Percentiles rank a stretch among this genome's conserved stretches.
phyloP scores from a whole-genome alignment of 2,113 vertebrate genomes.

The Epinephelus fuscoguttatus region DNA sequence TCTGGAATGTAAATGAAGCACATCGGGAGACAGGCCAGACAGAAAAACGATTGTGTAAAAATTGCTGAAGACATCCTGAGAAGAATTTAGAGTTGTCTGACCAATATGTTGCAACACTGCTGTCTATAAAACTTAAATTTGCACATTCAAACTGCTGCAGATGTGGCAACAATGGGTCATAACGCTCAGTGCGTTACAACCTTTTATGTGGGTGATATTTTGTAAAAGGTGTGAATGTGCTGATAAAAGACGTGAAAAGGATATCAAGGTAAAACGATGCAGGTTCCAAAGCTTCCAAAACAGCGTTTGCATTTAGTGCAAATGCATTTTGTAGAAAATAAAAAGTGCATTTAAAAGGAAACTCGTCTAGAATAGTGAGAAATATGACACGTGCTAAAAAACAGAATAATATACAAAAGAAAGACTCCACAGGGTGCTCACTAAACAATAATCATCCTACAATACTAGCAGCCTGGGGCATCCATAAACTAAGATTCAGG shows the following conservation, averaged over 20 bases:
- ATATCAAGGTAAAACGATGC: no score
- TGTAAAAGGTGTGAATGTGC: background rate
- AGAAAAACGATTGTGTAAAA: slow-evolving; percentile 10
- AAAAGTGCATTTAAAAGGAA: background rate
- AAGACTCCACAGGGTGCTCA: background rate
- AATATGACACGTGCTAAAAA: background rate
- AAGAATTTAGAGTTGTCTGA: slow-evolving; percentile 23
- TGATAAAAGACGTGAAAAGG: background rate
- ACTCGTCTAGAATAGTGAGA: background rate
- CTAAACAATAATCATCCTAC: background rate
- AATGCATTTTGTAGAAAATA: background rate
- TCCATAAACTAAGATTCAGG: background rate
- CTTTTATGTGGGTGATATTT: background rate
- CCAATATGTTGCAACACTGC: background rate
- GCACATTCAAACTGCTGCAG: background rate
- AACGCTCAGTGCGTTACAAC: background rate
- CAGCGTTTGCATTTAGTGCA: background rate
- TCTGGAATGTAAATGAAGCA: slow-evolving; percentile 58
- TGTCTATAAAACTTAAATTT: background rate
- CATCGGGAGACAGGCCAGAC: slow-evolving; percentile 3
- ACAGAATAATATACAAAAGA: background rate
- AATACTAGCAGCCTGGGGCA: background rate
- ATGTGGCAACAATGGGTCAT: background rate
- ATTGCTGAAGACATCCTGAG: background rate
- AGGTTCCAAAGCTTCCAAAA: background rate